Conservation (phyloP, 2,888 invertebrate species). For the Crepidodera aurea region DNA sequence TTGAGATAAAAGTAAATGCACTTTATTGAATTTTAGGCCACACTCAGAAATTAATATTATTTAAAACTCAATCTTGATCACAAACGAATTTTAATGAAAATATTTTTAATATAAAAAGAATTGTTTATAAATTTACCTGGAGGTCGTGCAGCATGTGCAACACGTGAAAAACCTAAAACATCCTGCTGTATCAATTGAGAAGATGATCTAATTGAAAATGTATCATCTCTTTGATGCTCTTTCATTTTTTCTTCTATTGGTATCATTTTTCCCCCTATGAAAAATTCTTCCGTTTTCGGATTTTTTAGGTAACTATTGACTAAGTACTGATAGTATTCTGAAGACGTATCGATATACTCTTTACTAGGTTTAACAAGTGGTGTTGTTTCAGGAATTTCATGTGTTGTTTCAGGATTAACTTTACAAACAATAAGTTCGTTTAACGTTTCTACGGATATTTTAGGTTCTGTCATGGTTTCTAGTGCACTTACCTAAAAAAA, state of each 20-base stretch:
- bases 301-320: conserved; percentile 29
- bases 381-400: not conserved
- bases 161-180: not conserved
- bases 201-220: too few species aligned
- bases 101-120: too few species aligned
- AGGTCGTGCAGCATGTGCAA: too few species aligned
- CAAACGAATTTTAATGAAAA: too few species aligned
- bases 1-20: too few species aligned
- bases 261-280: conserved; percentile 26
- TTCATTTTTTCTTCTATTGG: conserved; percentile 1
- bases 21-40: too few species aligned
- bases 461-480: conserved; percentile 35
- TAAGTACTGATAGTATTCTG: conserved; percentile 28
- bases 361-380: not conserved
- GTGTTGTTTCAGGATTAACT: too few species aligned
- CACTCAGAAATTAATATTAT: too few species aligned
- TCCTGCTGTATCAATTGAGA: not conserved
- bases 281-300: conserved; percentile 27
- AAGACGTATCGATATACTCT: not conserved
- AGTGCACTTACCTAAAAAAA: conserved; percentile 18
- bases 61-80: too few species aligned
- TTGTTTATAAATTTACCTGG: too few species aligned
- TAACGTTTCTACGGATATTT: conserved; percentile 21
- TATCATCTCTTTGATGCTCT: not conserved
- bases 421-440: conserved; percentile 23